phyloP scores from a whole-genome alignment of 2,797 vertebrate genomes.

The Acanthurus tractus region DNA sequence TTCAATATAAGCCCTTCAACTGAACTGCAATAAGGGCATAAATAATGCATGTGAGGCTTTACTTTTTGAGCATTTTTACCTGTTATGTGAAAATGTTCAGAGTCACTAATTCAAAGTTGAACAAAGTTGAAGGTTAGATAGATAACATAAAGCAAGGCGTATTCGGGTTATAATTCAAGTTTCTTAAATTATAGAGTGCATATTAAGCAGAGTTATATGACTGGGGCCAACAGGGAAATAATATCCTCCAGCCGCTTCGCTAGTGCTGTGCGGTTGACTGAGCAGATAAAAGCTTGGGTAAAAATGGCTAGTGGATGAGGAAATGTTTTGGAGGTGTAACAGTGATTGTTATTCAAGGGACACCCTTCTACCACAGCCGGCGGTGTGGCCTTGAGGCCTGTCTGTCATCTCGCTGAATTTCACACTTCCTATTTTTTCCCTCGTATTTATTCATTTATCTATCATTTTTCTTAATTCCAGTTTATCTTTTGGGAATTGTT shows the following conservation, averaged over 20 bases:
- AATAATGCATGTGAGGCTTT: conserved; percentile 85
- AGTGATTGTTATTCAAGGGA: conserved; percentile 90
- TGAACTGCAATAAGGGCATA: conserved; percentile 82
- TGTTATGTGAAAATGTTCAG: conserved; percentile 80
- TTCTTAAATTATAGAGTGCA: conserved; percentile 89
- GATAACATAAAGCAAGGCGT: conserved; percentile 82
- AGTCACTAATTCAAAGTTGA: conserved; percentile 86
- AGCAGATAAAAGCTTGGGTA: conserved; percentile 88
- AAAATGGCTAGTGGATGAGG: conserved; percentile 87
- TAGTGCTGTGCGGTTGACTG: conserved; percentile 86
- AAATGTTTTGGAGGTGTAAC: conserved; percentile 89
- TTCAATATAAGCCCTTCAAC: conserved; percentile 85
- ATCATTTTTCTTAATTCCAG: conserved; percentile 82
- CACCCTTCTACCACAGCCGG: conserved; percentile 76
- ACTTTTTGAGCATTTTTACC: conserved; percentile 73
- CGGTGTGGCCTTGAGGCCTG: conserved; percentile 85
- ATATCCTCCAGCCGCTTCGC: conserved; percentile 88
- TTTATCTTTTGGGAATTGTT: conserved; percentile 85
- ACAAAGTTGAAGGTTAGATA: conserved; percentile 88
- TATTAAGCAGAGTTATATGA: conserved; percentile 90
- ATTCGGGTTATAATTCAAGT: conserved; percentile 87
- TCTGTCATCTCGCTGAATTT: conserved; percentile 83
- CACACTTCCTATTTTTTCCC: conserved; percentile 73
- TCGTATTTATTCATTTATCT: conserved; percentile 84
- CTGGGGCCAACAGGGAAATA: conserved; percentile 89